A percentile compares a stretch with the other conserved stretches of the same genome.
These are phyloP conservation scores for Sweltsa coloradensis DNA, from an alignment of 1,140 invertebrate genomes.

Conservation along the genomic window DNA sequence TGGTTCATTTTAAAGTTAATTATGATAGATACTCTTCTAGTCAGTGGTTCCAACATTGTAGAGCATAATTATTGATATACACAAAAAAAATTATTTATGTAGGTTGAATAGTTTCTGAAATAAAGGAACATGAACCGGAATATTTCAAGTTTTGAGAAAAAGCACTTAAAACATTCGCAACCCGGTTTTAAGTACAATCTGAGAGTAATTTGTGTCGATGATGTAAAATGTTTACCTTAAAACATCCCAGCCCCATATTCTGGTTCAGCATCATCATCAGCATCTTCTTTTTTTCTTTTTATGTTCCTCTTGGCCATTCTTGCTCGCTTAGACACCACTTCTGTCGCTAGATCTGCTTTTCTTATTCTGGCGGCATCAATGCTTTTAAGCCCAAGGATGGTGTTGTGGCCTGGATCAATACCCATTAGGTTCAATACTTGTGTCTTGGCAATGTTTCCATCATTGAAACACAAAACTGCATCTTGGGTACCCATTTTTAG, in stretches of 20 bases:
- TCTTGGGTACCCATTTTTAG: background rate
- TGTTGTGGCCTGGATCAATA: background rate
- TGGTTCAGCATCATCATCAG: background rate
- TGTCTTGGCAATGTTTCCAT: background rate
- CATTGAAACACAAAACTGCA: background rate
- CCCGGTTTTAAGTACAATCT: too few species aligned
- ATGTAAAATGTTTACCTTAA: too few species aligned
- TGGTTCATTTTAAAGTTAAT: too few species aligned
- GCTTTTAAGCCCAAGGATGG: background rate
- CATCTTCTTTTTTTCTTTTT: background rate
- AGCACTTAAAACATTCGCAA: too few species aligned
- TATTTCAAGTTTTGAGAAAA: too few species aligned
- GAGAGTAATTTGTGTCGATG: too few species aligned
- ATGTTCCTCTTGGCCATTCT: background rate
- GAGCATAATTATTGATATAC: too few species aligned
- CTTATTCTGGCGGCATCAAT: background rate
- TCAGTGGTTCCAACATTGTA: too few species aligned
- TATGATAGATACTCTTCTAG: too few species aligned
- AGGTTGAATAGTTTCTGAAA: too few species aligned
- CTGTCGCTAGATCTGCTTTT: background rate
- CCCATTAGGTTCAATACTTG: background rate
- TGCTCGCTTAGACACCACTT: background rate
- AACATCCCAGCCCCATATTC: background rate
- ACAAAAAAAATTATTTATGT: too few species aligned
- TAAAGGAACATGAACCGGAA: too few species aligned